These are phyloP conservation scores for Gallirallus australis DNA, from an alignment of 2,797 vertebrate genomes.

Conservation along the genomic window DNA sequence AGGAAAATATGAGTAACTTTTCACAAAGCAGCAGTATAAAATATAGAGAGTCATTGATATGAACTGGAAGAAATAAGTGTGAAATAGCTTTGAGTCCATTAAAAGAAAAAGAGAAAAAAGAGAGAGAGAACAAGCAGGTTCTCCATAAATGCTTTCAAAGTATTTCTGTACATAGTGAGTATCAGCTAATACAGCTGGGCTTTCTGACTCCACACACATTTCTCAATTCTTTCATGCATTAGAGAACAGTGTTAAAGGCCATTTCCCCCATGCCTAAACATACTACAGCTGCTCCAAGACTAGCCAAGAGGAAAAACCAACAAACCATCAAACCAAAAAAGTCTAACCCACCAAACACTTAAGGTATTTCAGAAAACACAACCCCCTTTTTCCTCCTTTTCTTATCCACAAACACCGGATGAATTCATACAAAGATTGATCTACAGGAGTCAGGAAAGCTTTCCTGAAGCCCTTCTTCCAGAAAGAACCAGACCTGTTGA, in stretches of 20 bases:
- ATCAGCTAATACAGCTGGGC: neutral
- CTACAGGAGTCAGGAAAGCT: neutral
- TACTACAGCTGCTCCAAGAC: neutral
- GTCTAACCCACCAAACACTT: no score
- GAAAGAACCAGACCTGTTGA: neutral
- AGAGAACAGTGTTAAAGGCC: neutral
- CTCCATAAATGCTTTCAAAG: neutral
- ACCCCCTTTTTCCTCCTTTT: neutral
- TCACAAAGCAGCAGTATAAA: neutral
- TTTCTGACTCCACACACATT: neutral
- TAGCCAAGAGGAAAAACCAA: neutral
- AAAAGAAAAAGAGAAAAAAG: no score
- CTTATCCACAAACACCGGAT: neutral
- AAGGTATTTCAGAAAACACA: neutral
- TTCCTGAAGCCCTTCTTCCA: neutral
- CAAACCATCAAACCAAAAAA: no score
- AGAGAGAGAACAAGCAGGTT: neutral
- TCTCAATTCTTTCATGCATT: neutral
- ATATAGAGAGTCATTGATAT: neutral
- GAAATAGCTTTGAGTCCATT: neutral
- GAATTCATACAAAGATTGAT: neutral
- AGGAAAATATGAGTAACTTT: neutral
- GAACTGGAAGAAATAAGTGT: neutral
- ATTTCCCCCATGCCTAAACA: neutral
- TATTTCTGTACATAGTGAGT: neutral